Conservation (phyloP, 2,888 invertebrate species). For the Himalopsyche anomala region DNA sequence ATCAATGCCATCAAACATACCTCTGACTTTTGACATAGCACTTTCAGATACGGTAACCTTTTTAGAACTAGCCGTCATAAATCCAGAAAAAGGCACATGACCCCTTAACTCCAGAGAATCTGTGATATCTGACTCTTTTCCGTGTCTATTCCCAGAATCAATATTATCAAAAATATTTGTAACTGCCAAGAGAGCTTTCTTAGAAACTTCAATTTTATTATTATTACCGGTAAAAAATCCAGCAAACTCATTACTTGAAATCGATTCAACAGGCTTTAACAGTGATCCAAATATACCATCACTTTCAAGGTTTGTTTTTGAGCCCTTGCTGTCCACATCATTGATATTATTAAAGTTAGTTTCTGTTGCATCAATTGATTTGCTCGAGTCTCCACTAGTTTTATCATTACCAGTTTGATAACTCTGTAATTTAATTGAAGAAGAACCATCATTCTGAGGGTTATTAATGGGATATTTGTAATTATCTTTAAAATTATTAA, state of each 20-base stretch:
- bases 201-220: slow-evolving; percentile 68
- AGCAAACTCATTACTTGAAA: slow-evolving; percentile 54
- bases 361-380: slow-evolving; percentile 50
- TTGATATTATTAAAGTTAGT: slow-evolving; percentile 54
- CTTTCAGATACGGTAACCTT: slow-evolving; percentile 41
- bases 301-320: not conserved
- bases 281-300: not conserved
- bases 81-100: slow-evolving; percentile 45
- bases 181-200: slow-evolving; percentile 65
- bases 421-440: slow-evolving; percentile 11
- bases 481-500: not conserved
- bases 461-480: not conserved
- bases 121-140: not conserved
- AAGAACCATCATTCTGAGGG: too few species aligned
- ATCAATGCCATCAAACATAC: slow-evolving; percentile 69
- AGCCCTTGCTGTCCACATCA: not conserved
- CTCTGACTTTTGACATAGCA: slow-evolving; percentile 67
- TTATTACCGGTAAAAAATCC: slow-evolving; percentile 71
- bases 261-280: too few species aligned
- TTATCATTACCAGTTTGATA: slow-evolving; percentile 28
- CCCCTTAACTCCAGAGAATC: not conserved
- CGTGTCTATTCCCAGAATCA: slow-evolving; percentile 48
- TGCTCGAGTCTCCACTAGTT: slow-evolving; percentile 24
- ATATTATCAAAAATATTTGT: slow-evolving; percentile 51
- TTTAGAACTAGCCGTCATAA: slow-evolving; percentile 48